Conservation (phyloP, 2,888 invertebrate species). For the Troilus luridus region DNA sequence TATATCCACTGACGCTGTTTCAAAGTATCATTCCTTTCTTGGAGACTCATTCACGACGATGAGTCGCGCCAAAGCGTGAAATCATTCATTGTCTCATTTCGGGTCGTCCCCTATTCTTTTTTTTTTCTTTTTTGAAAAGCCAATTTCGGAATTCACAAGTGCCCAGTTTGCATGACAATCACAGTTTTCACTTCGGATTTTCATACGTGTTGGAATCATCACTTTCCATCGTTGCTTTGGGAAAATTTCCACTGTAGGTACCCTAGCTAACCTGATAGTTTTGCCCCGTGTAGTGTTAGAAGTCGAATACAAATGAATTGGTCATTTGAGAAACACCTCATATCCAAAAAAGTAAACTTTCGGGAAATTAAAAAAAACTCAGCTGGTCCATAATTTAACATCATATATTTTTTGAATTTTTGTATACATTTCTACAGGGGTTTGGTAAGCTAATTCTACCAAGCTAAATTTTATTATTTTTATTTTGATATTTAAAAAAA, state of each 20-base stretch:
- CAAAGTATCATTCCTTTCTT: background rate
- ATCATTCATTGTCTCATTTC: conserved; percentile 42
- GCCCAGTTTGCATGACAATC: background rate
- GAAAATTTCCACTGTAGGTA: background rate
- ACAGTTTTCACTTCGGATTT: conserved; percentile 11
- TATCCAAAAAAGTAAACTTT: no score
- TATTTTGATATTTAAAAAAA: no score
- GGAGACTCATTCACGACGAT: background rate
- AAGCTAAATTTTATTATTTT: no score
- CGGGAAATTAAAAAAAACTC: no score
- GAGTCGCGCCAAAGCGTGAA: conserved; percentile 7
- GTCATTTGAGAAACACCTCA: no score
- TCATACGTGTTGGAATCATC: background rate
- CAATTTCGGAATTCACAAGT: conserved; percentile 5
- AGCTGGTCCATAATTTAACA: no score
- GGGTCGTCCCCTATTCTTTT: conserved; percentile 14
- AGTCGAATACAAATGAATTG: no score
- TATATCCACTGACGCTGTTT: background rate
- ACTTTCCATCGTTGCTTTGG: background rate
- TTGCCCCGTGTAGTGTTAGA: no score
- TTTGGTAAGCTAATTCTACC: no score
- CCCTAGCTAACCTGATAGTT: background rate
- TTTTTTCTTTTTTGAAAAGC: background rate
- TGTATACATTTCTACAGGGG: no score
- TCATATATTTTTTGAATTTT: no score